Conservation (phyloP, 2,113 vertebrate species). For the Carassius auratus region DNA sequence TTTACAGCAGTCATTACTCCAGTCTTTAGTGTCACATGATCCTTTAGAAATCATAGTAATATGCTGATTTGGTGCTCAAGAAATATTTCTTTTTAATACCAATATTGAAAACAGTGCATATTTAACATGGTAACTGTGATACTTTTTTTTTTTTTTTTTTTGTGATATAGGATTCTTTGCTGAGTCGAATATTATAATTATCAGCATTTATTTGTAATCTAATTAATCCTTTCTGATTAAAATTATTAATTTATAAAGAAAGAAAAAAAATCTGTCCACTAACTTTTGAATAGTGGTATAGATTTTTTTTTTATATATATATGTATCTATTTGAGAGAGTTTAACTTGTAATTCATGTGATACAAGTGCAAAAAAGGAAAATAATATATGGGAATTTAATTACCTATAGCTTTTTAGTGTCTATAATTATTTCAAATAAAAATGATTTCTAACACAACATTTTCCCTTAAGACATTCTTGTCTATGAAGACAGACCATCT, state of each 20-base stretch:
- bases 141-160: neutral
- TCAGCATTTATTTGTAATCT: neutral
- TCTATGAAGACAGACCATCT: slow-evolving; percentile 20
- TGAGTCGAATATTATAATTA: neutral
- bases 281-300: too few species aligned
- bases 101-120: neutral
- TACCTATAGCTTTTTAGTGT: neutral
- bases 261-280: neutral
- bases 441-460: slow-evolving; percentile 3
- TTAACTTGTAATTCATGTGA: neutral
- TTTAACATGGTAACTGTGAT: neutral
- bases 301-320: neutral
- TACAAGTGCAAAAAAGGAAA: neutral
- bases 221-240: neutral
- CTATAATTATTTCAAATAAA: neutral
- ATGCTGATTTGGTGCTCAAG: neutral
- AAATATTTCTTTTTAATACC: neutral
- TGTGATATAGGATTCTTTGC: neutral
- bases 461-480: slow-evolving; percentile 21
- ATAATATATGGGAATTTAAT: too few species aligned
- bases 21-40: neutral
- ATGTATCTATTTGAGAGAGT: neutral
- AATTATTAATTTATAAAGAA: too few species aligned
- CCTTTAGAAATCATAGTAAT: neutral
- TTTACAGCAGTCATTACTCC: neutral